Conservation (phyloP, 2,113 vertebrate species). For the Pungitius pungitius region DNA sequence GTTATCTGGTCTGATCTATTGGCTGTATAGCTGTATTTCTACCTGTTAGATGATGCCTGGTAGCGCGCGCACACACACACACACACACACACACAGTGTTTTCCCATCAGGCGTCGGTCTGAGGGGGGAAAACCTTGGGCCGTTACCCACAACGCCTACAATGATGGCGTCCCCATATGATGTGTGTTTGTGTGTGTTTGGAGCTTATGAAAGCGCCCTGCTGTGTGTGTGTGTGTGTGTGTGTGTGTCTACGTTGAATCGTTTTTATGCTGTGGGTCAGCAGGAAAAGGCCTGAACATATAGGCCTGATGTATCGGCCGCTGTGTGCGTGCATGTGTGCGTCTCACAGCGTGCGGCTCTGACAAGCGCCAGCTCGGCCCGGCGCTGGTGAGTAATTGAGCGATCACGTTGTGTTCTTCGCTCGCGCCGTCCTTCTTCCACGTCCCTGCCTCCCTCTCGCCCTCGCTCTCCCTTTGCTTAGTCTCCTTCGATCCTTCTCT, state of each 20-base stretch:
- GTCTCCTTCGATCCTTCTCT: not conserved
- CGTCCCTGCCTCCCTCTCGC: constrained; percentile 22
- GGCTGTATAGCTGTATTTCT: not conserved
- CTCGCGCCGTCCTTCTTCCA: constrained; percentile 41
- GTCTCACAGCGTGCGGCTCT: constrained; percentile 56
- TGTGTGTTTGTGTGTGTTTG: constrained; percentile 3
- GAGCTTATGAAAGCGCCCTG: constrained; percentile 7
- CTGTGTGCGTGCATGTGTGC: constrained; percentile 23
- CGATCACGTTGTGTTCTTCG: constrained; percentile 60
- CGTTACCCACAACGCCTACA: not conserved
- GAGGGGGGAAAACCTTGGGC: constrained; percentile 1
- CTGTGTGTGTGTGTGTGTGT: constrained; percentile 3
- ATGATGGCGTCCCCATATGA: not conserved
- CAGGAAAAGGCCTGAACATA: constrained; percentile 50
- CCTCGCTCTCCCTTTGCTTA: not conserved
- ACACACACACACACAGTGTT: not conserved
- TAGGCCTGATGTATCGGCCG: constrained; percentile 31
- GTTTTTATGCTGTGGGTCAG: constrained; percentile 45
- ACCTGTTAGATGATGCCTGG: not conserved
- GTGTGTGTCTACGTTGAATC: constrained; percentile 32
- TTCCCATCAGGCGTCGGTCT: constrained; percentile 22
- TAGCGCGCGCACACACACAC: not conserved
- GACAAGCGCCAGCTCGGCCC: constrained; percentile 61
- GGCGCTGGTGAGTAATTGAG: constrained; percentile 69
- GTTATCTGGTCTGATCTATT: constrained; percentile 7